Conservation (phyloP, 2,888 invertebrate genomes). For the Phyto melanocephala region DNA sequence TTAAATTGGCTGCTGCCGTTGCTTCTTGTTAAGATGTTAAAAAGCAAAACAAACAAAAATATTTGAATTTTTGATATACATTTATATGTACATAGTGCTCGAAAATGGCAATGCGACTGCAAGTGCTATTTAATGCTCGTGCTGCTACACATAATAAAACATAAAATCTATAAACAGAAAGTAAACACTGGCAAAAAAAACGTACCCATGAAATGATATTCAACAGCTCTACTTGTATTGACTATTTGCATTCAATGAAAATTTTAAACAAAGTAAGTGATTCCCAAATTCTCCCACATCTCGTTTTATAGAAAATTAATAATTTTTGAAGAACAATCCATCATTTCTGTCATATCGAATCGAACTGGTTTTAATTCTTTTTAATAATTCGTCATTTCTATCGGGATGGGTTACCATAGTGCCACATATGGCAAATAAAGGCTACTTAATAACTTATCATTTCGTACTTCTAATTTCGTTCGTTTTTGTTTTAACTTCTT, state of each 20-base stretch:
- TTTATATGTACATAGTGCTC: too few relatives aligned
- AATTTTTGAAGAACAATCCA: too few relatives aligned
- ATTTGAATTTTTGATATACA: constrained; percentile 35
- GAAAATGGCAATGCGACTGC: constrained; percentile 32
- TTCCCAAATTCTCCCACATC: too few relatives aligned
- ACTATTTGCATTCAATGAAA: not conserved
- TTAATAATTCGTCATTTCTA: too few relatives aligned
- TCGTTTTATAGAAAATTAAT: too few relatives aligned
- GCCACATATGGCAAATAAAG: too few relatives aligned
- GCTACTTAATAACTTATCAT: too few relatives aligned
- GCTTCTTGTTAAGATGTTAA: constrained; percentile 25
- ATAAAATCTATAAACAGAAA: constrained; percentile 24
- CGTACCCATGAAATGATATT: constrained; percentile 30
- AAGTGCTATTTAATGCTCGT: constrained; percentile 21
- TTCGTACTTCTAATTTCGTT: too few relatives aligned
- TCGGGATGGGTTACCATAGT: too few relatives aligned
- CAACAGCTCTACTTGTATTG: not conserved
- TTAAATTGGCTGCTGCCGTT: not conserved
- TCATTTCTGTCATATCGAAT: too few relatives aligned
- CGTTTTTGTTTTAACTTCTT: too few relatives aligned
- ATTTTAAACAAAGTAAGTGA: not conserved
- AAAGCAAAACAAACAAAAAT: not conserved
- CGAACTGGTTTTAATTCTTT: too few relatives aligned
- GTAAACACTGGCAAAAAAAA: not conserved
- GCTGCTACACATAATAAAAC: not conserved